Conservation (phyloP, 2,888 invertebrate genomes). For the Rotaria magnacalcarata region DNA sequence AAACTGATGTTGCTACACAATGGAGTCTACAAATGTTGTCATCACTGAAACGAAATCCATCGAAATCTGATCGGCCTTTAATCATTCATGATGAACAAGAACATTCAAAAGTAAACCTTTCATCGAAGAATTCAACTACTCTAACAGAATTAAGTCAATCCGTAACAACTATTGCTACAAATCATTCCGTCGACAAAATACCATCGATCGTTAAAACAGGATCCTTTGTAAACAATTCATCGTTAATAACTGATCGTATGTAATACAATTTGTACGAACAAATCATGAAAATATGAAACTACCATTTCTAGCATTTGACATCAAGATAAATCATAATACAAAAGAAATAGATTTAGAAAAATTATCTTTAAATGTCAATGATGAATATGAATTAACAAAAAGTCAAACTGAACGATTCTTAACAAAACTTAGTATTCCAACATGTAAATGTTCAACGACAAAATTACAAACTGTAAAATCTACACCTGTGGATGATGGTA, state of each 20-base stretch:
- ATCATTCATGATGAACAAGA: not conserved
- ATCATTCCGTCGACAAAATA: not conserved
- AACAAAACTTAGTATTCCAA: not conserved
- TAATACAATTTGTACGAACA: not conserved
- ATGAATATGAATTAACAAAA: not conserved
- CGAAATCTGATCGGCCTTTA: too few relatives aligned
- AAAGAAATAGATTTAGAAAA: too few relatives aligned
- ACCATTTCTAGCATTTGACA: too few relatives aligned
- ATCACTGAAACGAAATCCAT: not conserved
- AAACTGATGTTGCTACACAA: conserved; percentile 2
- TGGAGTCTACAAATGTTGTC: not conserved
- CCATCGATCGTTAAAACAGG: not conserved
- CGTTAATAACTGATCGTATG: not conserved
- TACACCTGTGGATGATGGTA: too few relatives aligned
- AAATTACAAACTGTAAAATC: not conserved
- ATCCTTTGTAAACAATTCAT: not conserved
- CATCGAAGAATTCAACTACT: not conserved
- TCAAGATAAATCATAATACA: too few relatives aligned
- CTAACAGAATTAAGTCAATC: not conserved
- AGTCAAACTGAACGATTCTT: not conserved
- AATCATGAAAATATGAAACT: too few relatives aligned
- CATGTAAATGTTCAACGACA: not conserved
- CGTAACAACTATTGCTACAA: not conserved
- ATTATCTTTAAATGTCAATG: too few relatives aligned
- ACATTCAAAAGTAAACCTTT: not conserved